Evolutionary conservation across 2,888 invertebrate species (phyloP).

Genomic region (Conomelus anceps): DNA sequence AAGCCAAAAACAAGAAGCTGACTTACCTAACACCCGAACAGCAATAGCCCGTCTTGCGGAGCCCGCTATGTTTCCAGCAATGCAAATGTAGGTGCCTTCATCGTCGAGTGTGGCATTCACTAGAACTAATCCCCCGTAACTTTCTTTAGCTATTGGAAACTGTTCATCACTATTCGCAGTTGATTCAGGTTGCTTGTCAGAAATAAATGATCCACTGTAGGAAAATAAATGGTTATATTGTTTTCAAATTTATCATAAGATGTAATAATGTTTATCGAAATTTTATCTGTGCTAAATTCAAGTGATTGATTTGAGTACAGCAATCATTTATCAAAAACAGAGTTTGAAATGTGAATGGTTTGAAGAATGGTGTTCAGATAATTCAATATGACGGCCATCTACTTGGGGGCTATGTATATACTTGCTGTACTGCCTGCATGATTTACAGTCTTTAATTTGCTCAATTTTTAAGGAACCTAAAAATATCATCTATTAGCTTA

Average conservation of each 20-base stretch:
- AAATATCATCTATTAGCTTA: too few relatives aligned
- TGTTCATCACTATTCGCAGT: not conserved
- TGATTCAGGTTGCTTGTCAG: not conserved
- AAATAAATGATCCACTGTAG: not conserved
- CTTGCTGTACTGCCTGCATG: too few relatives aligned
- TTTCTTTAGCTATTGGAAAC: not conserved
- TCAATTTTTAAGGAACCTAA: too few relatives aligned
- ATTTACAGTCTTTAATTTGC: too few relatives aligned
- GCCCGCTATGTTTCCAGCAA: conserved; percentile 65
- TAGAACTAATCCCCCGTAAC: conserved; percentile 37
- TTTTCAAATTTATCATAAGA: not conserved
- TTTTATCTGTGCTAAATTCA: not conserved
- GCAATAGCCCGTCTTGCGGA: conserved; percentile 43
- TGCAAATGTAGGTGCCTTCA: conserved; percentile 77
- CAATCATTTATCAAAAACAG: too few relatives aligned
- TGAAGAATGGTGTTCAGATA: too few relatives aligned
- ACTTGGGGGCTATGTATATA: too few relatives aligned
- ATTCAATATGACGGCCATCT: too few relatives aligned
- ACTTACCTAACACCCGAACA: conserved; percentile 45
- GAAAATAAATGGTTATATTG: not conserved
- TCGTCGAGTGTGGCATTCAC: conserved; percentile 47
- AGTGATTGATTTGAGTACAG: too few relatives aligned
- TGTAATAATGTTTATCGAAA: not conserved
- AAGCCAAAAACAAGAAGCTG: not conserved
- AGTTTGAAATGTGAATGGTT: too few relatives aligned